Evolutionary conservation across 2,888 invertebrate species (phyloP), one percentile per base, ranked within the genome.

Genomic region (Dicyrtomina minuta): DNA sequence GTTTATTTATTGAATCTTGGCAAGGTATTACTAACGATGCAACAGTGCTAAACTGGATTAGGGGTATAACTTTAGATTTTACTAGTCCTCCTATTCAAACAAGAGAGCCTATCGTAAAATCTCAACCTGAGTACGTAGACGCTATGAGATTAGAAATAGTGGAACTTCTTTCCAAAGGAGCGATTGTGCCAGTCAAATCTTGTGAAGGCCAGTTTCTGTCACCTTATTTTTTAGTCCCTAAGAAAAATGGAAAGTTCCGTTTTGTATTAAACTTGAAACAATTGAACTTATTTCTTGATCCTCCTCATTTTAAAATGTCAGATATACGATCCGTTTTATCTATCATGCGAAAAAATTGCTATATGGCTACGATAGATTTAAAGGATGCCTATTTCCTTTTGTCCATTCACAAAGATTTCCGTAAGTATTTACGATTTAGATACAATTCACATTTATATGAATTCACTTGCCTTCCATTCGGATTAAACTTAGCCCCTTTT

Each of bases 251-350:
- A 1, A 17, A 20, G 15, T 26, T 33, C 12, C 43, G 68, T 49
- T 55, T 68, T 15, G 55, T 61, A 15, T 17, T 68, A 15, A 68
- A 53, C 15, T 41, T 64, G 15, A 49, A 49, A 15, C 13, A 43
- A 8, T 44, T 68, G 0, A 68, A 68, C 8, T n/a, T 41, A 15
- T 41, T 46, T 44, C 24, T 59, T 17, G 39, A 46, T 17, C 33
- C 12, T 17, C 17, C 20, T n/a, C 68, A 68, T 20, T 68, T 68
- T 24, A 51, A 61, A 53, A 22, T 68, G 44, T 60, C 60, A 49
- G 68, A 68, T 51, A 61, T 20, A 12, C 26, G 68, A 53, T 53
- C 60, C 6, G 59, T 46, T 22, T 51, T 49, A 12, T 22, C 20
- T 1, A 26, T 60, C 12, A n/a, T 68, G 2, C 10, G 22, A 13